Evolutionary conservation across 1,140 invertebrate species (phyloP), one percentile per base, ranked within the genome.

Genomic region (Scaptomyza hsui): DNA sequence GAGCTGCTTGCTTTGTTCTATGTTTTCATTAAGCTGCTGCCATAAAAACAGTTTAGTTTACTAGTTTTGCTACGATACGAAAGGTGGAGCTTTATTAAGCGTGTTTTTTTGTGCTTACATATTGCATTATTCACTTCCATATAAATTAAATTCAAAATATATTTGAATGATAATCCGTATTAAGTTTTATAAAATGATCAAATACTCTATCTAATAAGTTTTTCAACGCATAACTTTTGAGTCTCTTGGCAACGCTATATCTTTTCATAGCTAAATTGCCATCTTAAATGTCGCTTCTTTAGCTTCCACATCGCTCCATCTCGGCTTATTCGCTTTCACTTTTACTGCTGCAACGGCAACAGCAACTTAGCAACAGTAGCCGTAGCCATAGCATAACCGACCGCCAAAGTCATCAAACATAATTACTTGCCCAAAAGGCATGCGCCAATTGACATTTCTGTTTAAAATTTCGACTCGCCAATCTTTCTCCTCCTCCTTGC

Each of bases 381-480:
- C n/a, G n/a, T n/a, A 37, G 3, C 12, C 0, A 21, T 48, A 44
- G 71, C 61, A 19, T 45, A 35, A 26, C 13, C 67, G 37, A 64
- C 59, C 47, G 42, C 26, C 55, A 57, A 29, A 80, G 78, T 75
- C 79, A 78, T 82, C 78, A 83, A 83, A 83, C 78, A 82, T 82
- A 82, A 82, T 83, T 82, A 82, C 78, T 83, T 82, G 75, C 60
- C 78, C 79, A 74, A 75, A 60, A 82, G 78, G 78, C 75, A 82
- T 82, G 69, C 78, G 78, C 73, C 74, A 78, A 76, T 75, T 83
- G 79, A 82, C 71, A 78, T 82, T 78, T 74, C 21, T 47, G 48
- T 74, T 70, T 4, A 60, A 69, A 45, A 59, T 48, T 39, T 18
- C 13, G 10, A 18, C 69, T 63, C 51, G 21, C 13, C 49, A 26